These are phyloP conservation scores for Paramisgurnus dabryanus DNA, from an alignment of 2,113 vertebrate genomes.

Conservation along the genomic window DNA sequence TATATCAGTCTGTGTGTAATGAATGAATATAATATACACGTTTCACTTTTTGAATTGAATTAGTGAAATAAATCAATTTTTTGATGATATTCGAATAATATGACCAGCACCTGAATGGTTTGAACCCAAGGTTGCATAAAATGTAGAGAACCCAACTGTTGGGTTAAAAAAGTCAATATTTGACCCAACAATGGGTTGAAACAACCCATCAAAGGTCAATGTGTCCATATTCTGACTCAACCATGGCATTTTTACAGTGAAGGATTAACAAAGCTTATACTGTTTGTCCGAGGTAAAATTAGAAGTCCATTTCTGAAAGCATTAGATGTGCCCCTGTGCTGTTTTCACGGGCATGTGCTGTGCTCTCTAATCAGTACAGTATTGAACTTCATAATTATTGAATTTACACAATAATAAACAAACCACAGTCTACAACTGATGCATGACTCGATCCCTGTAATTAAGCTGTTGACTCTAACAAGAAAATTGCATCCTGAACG, in stretches of 20 bases:
- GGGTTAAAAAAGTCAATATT: too few species aligned
- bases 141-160: too few species aligned
- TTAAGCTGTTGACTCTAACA: slow-evolving; percentile 19
- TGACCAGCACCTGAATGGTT: too few species aligned
- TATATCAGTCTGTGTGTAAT: too few species aligned
- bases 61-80: too few species aligned
- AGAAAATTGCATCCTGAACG: slow-evolving; percentile 2
- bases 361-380: slow-evolving; percentile 8
- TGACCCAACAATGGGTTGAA: too few species aligned
- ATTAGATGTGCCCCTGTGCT: not conserved
- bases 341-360: not conserved
- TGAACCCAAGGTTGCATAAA: too few species aligned
- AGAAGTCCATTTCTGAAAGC: not conserved
- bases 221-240: too few species aligned
- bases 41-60: too few species aligned
- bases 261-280: not conserved
- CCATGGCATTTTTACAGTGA: not conserved
- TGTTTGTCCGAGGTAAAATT: not conserved
- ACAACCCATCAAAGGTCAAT: too few species aligned
- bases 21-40: too few species aligned
- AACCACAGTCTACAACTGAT: slow-evolving; percentile 2
- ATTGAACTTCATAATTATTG: slow-evolving; percentile 28
- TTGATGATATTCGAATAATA: too few species aligned
- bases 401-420: slow-evolving; percentile 26
- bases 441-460: not conserved